Evolutionary conservation across 2,888 invertebrate genomes (phyloP).

Genomic region (Anaspis maculata): DNA sequence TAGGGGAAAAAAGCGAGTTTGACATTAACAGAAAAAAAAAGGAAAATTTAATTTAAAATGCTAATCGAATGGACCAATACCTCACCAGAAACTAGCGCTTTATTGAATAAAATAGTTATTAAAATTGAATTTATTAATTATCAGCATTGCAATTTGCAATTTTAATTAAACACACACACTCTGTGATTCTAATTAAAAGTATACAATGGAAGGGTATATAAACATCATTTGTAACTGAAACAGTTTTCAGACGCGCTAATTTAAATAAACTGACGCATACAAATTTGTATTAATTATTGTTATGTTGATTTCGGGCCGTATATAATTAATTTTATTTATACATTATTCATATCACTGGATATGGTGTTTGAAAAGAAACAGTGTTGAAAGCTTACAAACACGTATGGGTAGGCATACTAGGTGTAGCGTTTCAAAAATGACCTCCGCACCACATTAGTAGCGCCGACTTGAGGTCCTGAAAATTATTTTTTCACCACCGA

Average conservation of each 20-base stretch:
- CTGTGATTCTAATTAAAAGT: constrained; percentile 14
- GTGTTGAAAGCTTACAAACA: constrained; percentile 14
- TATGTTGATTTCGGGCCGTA: constrained; percentile 16
- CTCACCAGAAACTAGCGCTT: constrained; percentile 3
- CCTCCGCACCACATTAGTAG: background rate
- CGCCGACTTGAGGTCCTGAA: background rate
- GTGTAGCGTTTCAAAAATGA: background rate
- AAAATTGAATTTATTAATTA: constrained; percentile 8
- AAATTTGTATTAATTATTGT: constrained; percentile 26
- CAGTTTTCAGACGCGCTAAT: constrained; percentile 10
- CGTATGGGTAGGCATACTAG: no score
- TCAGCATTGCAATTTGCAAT: constrained; percentile 7
- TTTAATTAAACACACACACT: constrained; percentile 10
- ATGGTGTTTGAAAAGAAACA: constrained; percentile 9
- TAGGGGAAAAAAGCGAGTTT: background rate
- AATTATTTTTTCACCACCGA: background rate
- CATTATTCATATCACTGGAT: constrained; percentile 10
- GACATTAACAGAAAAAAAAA: constrained; percentile 3
- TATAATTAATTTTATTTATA: constrained; percentile 14
- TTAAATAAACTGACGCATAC: constrained; percentile 16
- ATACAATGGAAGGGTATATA: constrained; percentile 10
- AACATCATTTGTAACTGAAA: constrained; percentile 13
- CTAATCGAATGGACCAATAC: constrained; percentile 5
- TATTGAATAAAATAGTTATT: constrained; percentile 7
- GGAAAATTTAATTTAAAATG: constrained; percentile 9